These are phyloP conservation scores for Himalopsyche anomala DNA, from an alignment of 2,888 invertebrate genomes.

Conservation along the genomic window DNA sequence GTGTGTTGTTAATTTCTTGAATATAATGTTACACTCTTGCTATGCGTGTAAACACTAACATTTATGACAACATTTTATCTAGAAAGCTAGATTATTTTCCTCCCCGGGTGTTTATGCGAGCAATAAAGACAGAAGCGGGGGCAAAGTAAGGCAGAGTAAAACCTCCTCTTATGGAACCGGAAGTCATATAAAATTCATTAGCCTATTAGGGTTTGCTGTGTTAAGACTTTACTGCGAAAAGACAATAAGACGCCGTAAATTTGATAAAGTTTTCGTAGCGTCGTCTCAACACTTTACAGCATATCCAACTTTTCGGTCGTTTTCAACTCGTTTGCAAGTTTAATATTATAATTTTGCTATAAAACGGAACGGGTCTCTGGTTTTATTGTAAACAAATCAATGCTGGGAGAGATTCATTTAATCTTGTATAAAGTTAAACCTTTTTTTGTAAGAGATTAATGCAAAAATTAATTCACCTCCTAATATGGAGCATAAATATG, in stretches of 20 bases:
- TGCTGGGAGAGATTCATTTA: not conserved
- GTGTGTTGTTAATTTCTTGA: no score
- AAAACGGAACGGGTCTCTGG: not conserved
- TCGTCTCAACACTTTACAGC: conserved; percentile 57
- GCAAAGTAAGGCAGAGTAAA: conserved; percentile 41
- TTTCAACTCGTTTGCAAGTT: conserved; percentile 65
- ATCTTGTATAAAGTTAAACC: not conserved
- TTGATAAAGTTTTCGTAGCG: conserved; percentile 65
- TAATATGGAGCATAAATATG: no score
- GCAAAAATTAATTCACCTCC: no score
- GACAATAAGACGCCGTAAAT: conserved; percentile 65
- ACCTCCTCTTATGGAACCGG: conserved; percentile 58
- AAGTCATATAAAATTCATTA: conserved; percentile 65
- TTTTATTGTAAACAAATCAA: conserved; percentile 18
- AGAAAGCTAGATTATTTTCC: conserved; percentile 1
- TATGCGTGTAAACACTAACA: not conserved
- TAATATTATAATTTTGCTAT: conserved; percentile 47
- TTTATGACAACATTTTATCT: conserved; percentile 16
- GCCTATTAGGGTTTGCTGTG: conserved; percentile 62
- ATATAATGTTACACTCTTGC: conserved; percentile 13
- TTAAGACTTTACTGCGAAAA: conserved; percentile 52
- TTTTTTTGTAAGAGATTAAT: no score
- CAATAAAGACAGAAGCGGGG: conserved; percentile 48
- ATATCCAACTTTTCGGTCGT: conserved; percentile 62
- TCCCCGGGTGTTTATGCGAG: conserved; percentile 50